A percentile compares a stretch with the other conserved stretches of the same genome.
These are phyloP conservation scores for Eumerus sabulonum DNA, from an alignment of 2,888 invertebrate species.

Conservation along the genomic window DNA sequence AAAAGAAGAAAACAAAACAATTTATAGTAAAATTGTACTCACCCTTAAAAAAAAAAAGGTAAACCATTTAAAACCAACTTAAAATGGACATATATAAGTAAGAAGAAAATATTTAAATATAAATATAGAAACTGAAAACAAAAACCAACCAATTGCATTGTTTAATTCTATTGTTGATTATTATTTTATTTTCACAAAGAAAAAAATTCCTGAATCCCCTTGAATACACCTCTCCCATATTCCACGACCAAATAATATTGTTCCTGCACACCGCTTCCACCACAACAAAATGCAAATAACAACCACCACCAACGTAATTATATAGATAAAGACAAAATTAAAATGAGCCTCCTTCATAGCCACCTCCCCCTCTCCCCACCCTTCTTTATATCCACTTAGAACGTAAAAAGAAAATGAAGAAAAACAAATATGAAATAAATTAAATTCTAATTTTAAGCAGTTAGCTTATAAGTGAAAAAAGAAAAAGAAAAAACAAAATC, in stretches of 20 bases:
- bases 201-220: background rate
- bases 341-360: constrained; percentile 20
- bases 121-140: no score
- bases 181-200: constrained; percentile 40
- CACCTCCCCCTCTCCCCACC: constrained; percentile 27
- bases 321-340: constrained; percentile 63
- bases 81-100: constrained; percentile 40
- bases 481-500: no score
- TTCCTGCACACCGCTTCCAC: constrained; percentile 69
- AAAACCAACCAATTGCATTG: constrained; percentile 17
- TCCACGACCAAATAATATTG: constrained; percentile 31
- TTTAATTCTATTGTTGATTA: constrained; percentile 7
- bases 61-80: no score
- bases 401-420: constrained; percentile 28
- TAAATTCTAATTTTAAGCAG: constrained; percentile 68
- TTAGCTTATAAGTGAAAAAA: constrained; percentile 62
- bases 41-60: constrained; percentile 39
- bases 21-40: constrained; percentile 66
- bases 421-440: constrained; percentile 51
- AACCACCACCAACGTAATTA: constrained; percentile 57
- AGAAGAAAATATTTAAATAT: constrained; percentile 56
- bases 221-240: background rate
- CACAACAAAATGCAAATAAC: constrained; percentile 51
- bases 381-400: constrained; percentile 59
- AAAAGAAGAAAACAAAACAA: constrained; percentile 40